Conservation (phyloP, 2,797 vertebrate genomes). For the Gobionotothen gibberifrons region DNA sequence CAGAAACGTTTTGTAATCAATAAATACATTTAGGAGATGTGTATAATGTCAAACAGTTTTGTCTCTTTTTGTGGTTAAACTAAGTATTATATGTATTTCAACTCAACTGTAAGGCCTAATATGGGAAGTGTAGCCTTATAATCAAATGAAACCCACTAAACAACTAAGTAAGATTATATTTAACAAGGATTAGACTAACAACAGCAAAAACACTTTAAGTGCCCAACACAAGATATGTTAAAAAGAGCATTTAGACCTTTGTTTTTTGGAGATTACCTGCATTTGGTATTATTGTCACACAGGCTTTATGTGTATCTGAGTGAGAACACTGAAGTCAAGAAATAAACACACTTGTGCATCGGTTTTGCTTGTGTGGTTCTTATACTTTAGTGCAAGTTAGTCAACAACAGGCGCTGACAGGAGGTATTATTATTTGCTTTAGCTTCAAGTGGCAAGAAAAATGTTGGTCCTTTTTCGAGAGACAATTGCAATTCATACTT, state of each 20-base stretch:
- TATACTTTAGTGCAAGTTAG: neutral
- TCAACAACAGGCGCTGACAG: neutral
- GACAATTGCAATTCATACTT: conserved; percentile 21
- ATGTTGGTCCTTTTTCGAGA: neutral
- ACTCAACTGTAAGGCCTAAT: too few relatives aligned
- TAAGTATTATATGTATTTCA: too few relatives aligned
- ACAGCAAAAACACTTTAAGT: neutral
- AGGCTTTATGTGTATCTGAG: neutral
- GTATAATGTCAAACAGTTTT: neutral
- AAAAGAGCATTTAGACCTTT: neutral
- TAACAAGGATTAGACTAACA: neutral
- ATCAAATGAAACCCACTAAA: neutral
- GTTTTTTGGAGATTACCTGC: neutral
- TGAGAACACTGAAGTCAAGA: conserved; percentile 1
- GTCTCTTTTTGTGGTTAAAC: too few relatives aligned
- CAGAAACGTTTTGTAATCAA: rapidly evolving
- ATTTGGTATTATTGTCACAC: neutral
- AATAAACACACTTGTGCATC: neutral
- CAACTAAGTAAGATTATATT: neutral
- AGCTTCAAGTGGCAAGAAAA: neutral
- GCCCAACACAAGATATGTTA: neutral
- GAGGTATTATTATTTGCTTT: neutral
- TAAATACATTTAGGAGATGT: neutral
- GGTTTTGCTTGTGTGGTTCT: neutral
- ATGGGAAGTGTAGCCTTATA: too few relatives aligned